phyloP scores from a whole-genome alignment of 2,113 vertebrate genomes.

The Pollachius pollachius region DNA sequence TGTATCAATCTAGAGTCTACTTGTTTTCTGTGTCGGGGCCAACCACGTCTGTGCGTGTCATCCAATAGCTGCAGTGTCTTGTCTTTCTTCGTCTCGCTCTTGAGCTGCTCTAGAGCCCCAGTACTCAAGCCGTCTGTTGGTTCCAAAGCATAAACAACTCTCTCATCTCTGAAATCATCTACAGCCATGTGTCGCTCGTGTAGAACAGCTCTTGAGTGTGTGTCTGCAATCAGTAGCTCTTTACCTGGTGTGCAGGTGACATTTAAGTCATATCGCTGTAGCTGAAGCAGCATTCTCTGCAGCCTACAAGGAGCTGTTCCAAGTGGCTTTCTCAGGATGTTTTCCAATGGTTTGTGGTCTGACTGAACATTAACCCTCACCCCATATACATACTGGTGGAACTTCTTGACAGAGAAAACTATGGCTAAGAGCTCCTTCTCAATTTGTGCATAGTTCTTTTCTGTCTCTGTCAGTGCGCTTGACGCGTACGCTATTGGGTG shows the following conservation, averaged over 20 bases:
- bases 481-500: constrained; percentile 6
- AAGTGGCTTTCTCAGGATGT: constrained; percentile 13
- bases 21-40: constrained; percentile 6
- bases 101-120: not conserved
- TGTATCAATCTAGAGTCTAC: not conserved
- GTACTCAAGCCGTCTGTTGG: not conserved
- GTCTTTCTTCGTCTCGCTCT: not conserved
- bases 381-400: constrained; percentile 6
- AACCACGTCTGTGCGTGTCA: not conserved
- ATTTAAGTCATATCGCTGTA: constrained; percentile 1
- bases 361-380: constrained; percentile 1
- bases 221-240: not conserved
- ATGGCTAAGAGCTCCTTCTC: constrained; percentile 23
- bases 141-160: not conserved
- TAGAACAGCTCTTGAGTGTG: not conserved
- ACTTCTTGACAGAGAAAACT: constrained; percentile 11
- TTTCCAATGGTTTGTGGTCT: constrained; percentile 11
- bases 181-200: not conserved
- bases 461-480: not conserved
- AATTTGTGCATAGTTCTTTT: constrained; percentile 18
- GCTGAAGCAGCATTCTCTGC: constrained; percentile 4
- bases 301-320: constrained; percentile 18
- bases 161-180: not conserved
- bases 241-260: constrained; percentile 4
- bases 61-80: not conserved